Base-by-base conservation (phyloP, 2,888 invertebrate species). In the Julus scanicus region DNA sequence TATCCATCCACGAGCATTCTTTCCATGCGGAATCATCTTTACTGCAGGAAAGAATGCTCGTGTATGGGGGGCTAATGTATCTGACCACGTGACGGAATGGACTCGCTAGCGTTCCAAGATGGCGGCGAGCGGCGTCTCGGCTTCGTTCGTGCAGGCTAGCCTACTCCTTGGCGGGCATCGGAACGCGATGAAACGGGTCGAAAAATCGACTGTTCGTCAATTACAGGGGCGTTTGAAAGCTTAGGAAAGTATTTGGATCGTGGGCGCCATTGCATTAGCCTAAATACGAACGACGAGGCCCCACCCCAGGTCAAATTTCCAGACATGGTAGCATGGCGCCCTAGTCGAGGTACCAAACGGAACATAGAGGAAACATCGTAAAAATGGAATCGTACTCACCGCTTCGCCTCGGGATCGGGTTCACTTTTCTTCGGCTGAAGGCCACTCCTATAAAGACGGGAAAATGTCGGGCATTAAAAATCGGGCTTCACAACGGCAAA, bases 341-440 rank as follows among this genome's bases (percentile, higher is more conserved):
- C n/a, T 63, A 44, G 13, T 15, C 4, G 2, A 15, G 2, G 53
- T 53, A 8, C 53, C 53, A n/a, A 63, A 63, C 15, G 53, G 2
- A 63, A n/a, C 53, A 63, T 2, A 17, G 3, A n/a, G 5, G 63
- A 53, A 53, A n/a, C n/a, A n/a, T n/a, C 11, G n/a, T n/a, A 15
- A 17, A 17, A 17, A 63, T n/a, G n/a, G 11, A 63, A 63, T n/a
- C 63, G 63, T n/a, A 63, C 63, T 63, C n/a, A 63, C 63, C 63
- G 63, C 63, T 63, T 63, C 63, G n/a, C 63, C n/a, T 63, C 63
- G 63, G 63, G 63, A 63, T 63, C 63, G n/a, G n/a, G 11, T 63
- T 63, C 63, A n/a, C n/a, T 63, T n/a, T 63, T 63, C 63, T 63
- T 63, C 63, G 63, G 63, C 63, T 63, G 63, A 63, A 63, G 63